Percentiles rank a stretch among this genome's conserved stretches.
phyloP scores from a whole-genome alignment of 2,888 invertebrate genomes.

The Spodoptera picta region DNA sequence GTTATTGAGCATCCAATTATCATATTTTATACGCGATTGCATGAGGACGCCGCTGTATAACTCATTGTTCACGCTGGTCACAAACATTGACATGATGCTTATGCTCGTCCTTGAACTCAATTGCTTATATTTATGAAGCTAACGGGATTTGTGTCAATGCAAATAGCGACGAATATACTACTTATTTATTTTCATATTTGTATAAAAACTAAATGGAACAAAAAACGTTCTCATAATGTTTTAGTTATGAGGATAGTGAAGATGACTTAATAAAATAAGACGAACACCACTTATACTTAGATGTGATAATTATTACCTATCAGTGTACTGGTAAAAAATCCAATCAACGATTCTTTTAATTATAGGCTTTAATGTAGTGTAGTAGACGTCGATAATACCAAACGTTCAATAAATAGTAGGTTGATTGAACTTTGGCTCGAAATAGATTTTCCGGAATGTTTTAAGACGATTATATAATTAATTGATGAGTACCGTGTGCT shows the following conservation, averaged over 20 bases:
- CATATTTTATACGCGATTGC: constrained; percentile 85
- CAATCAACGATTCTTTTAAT: constrained; percentile 24
- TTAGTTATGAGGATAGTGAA: neutral
- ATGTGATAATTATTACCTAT: no score
- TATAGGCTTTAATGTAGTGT: constrained; percentile 13
- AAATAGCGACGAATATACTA: constrained; percentile 63
- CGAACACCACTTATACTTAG: no score
- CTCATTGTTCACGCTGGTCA: constrained; percentile 87
- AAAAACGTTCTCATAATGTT: neutral
- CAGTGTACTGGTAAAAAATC: constrained; percentile 10
- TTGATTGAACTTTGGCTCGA: constrained; percentile 59
- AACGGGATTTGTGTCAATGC: constrained; percentile 86
- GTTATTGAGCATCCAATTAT: constrained; percentile 82
- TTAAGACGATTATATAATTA: constrained; percentile 61
- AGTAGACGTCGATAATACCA: constrained; percentile 7
- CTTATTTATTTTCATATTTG: constrained; percentile 19
- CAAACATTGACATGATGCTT: constrained; percentile 82
- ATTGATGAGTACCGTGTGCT: constrained; percentile 64
- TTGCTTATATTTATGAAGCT: constrained; percentile 84
- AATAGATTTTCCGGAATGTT: constrained; percentile 67
- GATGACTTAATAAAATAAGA: no score
- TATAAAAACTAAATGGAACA: neutral
- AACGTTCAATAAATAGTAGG: constrained; percentile 22
- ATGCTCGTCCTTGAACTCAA: constrained; percentile 87
- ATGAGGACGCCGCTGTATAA: constrained; percentile 83